Evolutionary conservation across 2,888 invertebrate species (phyloP), one percentile per base, ranked within the genome.

Genomic region (Aelia acuminata): DNA sequence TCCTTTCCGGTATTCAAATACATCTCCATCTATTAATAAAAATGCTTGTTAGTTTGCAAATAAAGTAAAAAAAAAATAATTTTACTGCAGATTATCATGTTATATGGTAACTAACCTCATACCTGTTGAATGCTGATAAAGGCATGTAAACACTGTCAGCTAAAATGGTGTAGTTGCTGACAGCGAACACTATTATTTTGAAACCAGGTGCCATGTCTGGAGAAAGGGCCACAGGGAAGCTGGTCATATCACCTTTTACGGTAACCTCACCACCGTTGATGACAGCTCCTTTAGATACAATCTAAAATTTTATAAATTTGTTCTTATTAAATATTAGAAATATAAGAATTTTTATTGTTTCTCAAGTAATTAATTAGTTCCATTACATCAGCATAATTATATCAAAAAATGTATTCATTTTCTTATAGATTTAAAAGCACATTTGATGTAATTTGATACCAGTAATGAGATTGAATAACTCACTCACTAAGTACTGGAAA

Each of bases 131-230:
- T 70, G 93, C 93, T 89, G 94, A 92, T 22, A 94, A 93, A 84
- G 94, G 94, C 90, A 94, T 92, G 90, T 93, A 93, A 22, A 94
- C 91, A 70, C 92, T 92, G 90, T 94, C 94, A 2, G 93, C 92
- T 3, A 94, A 91, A n/a, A 94, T 91, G 90, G 93, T 93, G 43
- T 93, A 92, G 57, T 92, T 92, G 20, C 91, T 90, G 8, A 92
- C 92, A 8, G 93, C 91, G 90, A 93, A 94, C 4, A 93, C 94
- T 11, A 94, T 91, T 3, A 94, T 91, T 84, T 93, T 92, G 90
- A 94, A 93, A 15, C 92, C 93, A 0, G 94, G 94, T 2, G 94
- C 93, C 94, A 94, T 94, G 90, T 94, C 93, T 48, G 93, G 91
- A 13, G 93, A 93, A 43, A 94, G 91, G 0, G 94, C 92, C 2